Conservation (phyloP, 1,140 invertebrate genomes). For the Drosophila bocki region DNA sequence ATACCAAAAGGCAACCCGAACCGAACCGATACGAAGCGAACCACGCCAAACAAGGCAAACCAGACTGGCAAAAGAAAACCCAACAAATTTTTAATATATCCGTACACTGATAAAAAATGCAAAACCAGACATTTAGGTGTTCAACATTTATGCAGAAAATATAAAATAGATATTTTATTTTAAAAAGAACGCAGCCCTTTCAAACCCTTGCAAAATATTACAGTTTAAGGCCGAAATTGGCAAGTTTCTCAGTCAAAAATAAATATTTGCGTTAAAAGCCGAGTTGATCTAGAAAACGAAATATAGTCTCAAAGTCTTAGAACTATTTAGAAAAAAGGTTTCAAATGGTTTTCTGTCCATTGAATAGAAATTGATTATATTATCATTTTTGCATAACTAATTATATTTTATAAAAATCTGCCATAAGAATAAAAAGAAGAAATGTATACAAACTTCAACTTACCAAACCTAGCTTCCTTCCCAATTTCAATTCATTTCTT, state of each 20-base stretch:
- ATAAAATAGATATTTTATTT: neutral
- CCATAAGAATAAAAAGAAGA: no score
- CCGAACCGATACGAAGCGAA: constrained; percentile 37
- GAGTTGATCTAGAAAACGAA: neutral
- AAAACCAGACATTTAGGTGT: neutral
- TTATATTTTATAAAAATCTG: no score
- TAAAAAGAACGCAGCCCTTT: neutral
- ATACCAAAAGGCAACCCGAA: constrained; percentile 45
- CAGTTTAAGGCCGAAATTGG: neutral
- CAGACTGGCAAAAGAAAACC: constrained; percentile 65
- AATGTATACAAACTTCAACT: no score
- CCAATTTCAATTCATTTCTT: neutral
- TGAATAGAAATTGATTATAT: no score
- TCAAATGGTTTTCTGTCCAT: neutral
- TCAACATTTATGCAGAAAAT: neutral
- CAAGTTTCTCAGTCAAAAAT: neutral
- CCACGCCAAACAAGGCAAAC: constrained; percentile 71
- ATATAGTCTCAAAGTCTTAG: no score
- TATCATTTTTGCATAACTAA: no score
- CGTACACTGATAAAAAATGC: neutral
- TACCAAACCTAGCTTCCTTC: no score
- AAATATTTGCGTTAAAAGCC: neutral
- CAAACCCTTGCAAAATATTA: neutral
- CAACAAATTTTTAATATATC: constrained; percentile 65
- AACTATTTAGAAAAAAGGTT: neutral